These are phyloP conservation scores for Pseudorhiza aurosa DNA, from an alignment of 30 jellyfish, hydroid and myxozoan genomes.

Conservation along the genomic window DNA sequence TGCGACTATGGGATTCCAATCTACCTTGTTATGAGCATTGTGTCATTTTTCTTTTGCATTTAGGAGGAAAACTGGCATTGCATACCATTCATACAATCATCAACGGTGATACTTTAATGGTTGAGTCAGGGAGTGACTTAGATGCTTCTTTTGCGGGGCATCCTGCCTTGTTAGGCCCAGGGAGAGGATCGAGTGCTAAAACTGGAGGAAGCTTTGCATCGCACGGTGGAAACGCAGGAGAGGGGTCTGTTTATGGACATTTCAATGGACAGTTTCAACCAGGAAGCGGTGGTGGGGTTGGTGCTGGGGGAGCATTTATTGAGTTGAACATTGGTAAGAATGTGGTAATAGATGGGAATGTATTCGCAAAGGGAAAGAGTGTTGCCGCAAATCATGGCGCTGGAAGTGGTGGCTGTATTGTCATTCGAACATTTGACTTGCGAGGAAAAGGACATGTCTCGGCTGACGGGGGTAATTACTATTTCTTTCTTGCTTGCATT, in stretches of 20 bases:
- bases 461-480: slow-evolving; percentile 48
- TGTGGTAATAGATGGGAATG: slow-evolving; percentile 25
- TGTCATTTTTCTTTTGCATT: too few species aligned
- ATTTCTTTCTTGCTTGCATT: too few species aligned
- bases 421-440: slow-evolving; percentile 26
- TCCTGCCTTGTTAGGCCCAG: slow-evolving; percentile 48
- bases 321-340: slow-evolving; percentile 39
- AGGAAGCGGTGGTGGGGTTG: slow-evolving; percentile 68
- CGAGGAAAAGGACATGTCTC: slow-evolving; percentile 50
- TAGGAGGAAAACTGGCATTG: slow-evolving; percentile 55
- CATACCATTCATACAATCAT: slow-evolving; percentile 9
- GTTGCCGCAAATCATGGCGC: slow-evolving; percentile 37
- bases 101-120: slow-evolving; percentile 31
- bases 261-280: slow-evolving; percentile 50
- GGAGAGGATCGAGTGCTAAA: slow-evolving; percentile 23
- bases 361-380: slow-evolving; percentile 21
- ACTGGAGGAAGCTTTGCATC: slow-evolving; percentile 67
- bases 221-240: slow-evolving; percentile 59
- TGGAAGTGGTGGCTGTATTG: slow-evolving; percentile 73
- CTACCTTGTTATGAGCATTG: too few species aligned
- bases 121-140: slow-evolving; percentile 51
- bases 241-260: slow-evolving; percentile 49
- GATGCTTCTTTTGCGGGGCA: slow-evolving; percentile 50
- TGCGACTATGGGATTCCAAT: too few species aligned
- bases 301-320: slow-evolving; percentile 64